These are phyloP conservation scores for Halictus rubicundus DNA, from an alignment of 1,140 invertebrate genomes.

Conservation along the genomic window DNA sequence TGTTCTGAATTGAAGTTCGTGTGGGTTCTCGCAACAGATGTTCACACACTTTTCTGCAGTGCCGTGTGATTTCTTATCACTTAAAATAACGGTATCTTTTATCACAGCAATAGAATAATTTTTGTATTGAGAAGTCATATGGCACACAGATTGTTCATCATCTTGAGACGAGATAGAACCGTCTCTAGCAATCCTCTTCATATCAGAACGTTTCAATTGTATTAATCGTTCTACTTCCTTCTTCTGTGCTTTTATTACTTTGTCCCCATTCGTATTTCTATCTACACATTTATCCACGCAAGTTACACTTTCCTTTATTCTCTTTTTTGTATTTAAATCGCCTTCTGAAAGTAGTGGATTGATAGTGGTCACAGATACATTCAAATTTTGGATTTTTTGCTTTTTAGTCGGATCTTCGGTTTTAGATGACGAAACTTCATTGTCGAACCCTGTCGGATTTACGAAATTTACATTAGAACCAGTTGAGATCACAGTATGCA, in stretches of 20 bases:
- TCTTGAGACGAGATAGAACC: not conserved
- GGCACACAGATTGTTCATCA: slow-evolving; percentile 30
- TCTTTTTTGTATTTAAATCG: not conserved
- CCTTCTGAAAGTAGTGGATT: not conserved
- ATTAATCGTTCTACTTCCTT: not conserved
- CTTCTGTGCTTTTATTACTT: not conserved
- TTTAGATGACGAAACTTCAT: not conserved
- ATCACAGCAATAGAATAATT: slow-evolving; percentile 39
- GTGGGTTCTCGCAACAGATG: not conserved
- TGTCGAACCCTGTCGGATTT: not conserved
- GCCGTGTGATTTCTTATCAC: slow-evolving; percentile 5
- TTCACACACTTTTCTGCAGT: not conserved
- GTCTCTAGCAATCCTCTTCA: not conserved
- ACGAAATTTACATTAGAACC: not conserved
- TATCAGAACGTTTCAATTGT: not conserved
- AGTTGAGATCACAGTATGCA: not conserved
- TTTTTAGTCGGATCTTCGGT: not conserved
- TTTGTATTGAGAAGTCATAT: slow-evolving; percentile 39
- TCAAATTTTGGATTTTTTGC: not conserved
- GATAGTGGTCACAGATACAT: not conserved
- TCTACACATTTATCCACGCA: slow-evolving; percentile 3
- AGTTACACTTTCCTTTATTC: not conserved
- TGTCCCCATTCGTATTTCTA: not conserved
- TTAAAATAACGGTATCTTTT: slow-evolving; percentile 35
- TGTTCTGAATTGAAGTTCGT: not conserved